Conservation (phyloP, 2,888 invertebrate genomes). For the Diadegma fenestrale region DNA sequence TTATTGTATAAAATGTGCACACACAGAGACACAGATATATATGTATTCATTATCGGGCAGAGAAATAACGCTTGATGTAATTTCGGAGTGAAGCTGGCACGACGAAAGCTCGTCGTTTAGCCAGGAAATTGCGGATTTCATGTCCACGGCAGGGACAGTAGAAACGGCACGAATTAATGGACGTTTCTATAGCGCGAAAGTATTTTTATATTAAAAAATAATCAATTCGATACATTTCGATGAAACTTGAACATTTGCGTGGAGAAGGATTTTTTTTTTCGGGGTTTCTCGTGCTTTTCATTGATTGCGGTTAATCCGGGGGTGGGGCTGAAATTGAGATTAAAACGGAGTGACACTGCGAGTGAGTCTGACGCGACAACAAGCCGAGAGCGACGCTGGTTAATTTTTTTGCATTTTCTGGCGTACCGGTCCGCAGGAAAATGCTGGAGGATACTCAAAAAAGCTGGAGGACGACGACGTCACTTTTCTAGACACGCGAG, state of each 20-base stretch:
- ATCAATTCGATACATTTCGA: not conserved
- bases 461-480: conserved; percentile 4
- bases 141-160: conserved; percentile 2
- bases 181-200: not conserved
- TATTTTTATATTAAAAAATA: not conserved
- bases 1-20: not conserved
- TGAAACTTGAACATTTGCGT: not conserved
- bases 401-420: not conserved
- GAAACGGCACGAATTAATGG: conserved; percentile 14
- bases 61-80: conserved; percentile 60
- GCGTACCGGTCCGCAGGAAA: conserved; percentile 37
- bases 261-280: not conserved
- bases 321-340: not conserved
- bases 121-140: conserved; percentile 50
- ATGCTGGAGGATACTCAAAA: not conserved
- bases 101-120: conserved; percentile 35
- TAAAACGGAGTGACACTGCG: not conserved
- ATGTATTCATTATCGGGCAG: conserved; percentile 9
- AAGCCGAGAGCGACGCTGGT: not conserved
- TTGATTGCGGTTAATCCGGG: not conserved
- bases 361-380: not conserved
- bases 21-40: not conserved
- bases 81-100: conserved; percentile 54
- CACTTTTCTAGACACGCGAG: conserved; percentile 29
- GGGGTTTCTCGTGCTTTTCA: not conserved